Conservation (phyloP, 1,140 invertebrate species). For the Battus philenor region DNA sequence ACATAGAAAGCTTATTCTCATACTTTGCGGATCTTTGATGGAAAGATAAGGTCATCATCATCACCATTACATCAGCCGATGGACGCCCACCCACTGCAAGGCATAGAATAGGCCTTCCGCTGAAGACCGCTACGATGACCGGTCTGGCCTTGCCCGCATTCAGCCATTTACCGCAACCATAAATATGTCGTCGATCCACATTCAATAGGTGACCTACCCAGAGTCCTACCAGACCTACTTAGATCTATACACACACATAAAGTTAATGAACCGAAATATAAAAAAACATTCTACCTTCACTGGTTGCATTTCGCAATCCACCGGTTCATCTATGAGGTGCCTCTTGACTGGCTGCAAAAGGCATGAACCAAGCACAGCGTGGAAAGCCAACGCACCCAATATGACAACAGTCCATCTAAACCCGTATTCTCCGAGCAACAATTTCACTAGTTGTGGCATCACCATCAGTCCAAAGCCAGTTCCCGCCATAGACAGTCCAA, state of each 20-base stretch:
- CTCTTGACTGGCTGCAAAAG: constrained; percentile 82
- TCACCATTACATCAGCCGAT: too few relatives aligned
- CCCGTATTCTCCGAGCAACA: constrained; percentile 77
- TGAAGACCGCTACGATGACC: too few relatives aligned
- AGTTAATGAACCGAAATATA: not conserved
- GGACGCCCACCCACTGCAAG: too few relatives aligned
- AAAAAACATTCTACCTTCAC: constrained; percentile 51
- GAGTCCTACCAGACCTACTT: too few relatives aligned
- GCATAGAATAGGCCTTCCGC: too few relatives aligned
- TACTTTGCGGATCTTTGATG: too few relatives aligned
- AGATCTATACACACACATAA: too few relatives aligned
- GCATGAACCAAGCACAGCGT: constrained; percentile 80
- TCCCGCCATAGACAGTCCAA: constrained; percentile 85
- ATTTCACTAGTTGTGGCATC: constrained; percentile 82
- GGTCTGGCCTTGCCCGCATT: too few relatives aligned
- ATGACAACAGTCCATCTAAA: constrained; percentile 82
- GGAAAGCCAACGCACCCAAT: constrained; percentile 80
- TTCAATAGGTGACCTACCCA: too few relatives aligned
- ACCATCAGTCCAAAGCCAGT: constrained; percentile 85
- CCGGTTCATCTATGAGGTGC: constrained; percentile 78
- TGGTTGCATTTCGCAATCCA: constrained; percentile 77
- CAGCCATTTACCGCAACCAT: not conserved
- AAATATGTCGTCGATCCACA: not conserved
- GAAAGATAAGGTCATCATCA: too few relatives aligned
- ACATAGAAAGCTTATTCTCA: too few relatives aligned